Evolutionary conservation across 2,888 invertebrate species (phyloP).

Genomic region (Cheilosia pagana): DNA sequence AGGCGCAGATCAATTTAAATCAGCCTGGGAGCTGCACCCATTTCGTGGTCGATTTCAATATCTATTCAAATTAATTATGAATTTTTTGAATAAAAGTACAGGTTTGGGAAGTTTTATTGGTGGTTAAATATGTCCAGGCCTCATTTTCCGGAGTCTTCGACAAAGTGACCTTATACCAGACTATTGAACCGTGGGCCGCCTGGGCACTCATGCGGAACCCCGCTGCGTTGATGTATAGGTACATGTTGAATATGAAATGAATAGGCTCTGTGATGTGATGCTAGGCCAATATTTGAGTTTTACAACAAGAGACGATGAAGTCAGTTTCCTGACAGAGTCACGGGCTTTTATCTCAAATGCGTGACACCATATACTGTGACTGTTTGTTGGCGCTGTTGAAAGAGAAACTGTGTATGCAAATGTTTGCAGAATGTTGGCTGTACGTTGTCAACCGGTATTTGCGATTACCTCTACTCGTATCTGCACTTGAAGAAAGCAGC

Average conservation of each 20-base stretch:
- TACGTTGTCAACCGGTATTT: background rate
- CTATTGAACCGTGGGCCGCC: slow-evolving; percentile 60
- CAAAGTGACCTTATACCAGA: slow-evolving; percentile 61
- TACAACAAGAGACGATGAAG: slow-evolving; percentile 49
- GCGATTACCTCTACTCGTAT: background rate
- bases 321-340: slow-evolving; percentile 20
- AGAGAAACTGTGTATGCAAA: slow-evolving; percentile 6
- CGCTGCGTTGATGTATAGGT: background rate
- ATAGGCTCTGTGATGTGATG: slow-evolving; percentile 44
- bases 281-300: slow-evolving; percentile 61
- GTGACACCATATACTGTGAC: background rate
- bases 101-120: background rate
- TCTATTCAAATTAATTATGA: no score
- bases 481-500: background rate
- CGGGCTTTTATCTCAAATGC: slow-evolving; percentile 39
- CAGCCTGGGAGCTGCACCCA: slow-evolving; percentile 35
- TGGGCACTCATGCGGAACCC: slow-evolving; percentile 56
- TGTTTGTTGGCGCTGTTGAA: slow-evolving; percentile 11
- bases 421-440: slow-evolving; percentile 21
- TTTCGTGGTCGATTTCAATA: background rate
- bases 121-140: background rate
- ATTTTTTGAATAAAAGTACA: background rate
- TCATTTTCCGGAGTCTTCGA: slow-evolving; percentile 57
- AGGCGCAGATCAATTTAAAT: slow-evolving; percentile 42
- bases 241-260: slow-evolving; percentile 4